Evolutionary conservation across 2,888 invertebrate species (phyloP), one percentile per base, ranked within the genome.

Genomic region (Anthoptus insignis): DNA sequence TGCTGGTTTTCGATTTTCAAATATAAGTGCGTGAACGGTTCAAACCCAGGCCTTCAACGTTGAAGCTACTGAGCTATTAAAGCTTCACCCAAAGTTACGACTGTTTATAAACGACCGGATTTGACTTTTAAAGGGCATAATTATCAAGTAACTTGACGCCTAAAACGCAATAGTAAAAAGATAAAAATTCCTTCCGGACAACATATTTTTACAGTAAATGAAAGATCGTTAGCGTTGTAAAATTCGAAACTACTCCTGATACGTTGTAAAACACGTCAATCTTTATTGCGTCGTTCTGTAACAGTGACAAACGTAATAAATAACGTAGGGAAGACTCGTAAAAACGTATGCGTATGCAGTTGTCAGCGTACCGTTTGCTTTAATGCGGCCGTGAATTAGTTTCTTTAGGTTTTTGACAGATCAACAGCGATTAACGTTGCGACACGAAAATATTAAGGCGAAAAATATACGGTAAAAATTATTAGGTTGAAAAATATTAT

Each of bases 241-340:
- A 57, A 53, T 27, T 32, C 24, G 6, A 32, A 42, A 54, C 49
- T 16, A 56, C 32, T 61, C 6, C 22, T 37, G 54, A 53, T 53
- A 66, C 59, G 70, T 65, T 45, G 61, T 63, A 63, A 73, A 69
- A 84, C 79, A 76, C 74, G 76, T 76, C 78, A 75, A 76, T 81
- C 75, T 89, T 88, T 86, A 88, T 80, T 77, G 78, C 81, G 73
- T 77, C 80, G 78, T 76, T 78, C 79, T 76, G 76, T 75, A 73
- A 73, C 77, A 82, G 84, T 84, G 86, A 87, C 87, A 87, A 83
- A 79, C 69, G 83, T 76, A 81, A 87, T 91, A 91, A 90, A 90
- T 89, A 82, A 78, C 73, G 73, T 82, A 81, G 83, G 72, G 76
- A 71, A 81, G 82, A 82, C 82, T 85, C 88, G 80, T 91, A 89